These are phyloP conservation scores for Chaenodraco wilsoni DNA, from an alignment of 2,797 vertebrate species.

Conservation along the genomic window DNA sequence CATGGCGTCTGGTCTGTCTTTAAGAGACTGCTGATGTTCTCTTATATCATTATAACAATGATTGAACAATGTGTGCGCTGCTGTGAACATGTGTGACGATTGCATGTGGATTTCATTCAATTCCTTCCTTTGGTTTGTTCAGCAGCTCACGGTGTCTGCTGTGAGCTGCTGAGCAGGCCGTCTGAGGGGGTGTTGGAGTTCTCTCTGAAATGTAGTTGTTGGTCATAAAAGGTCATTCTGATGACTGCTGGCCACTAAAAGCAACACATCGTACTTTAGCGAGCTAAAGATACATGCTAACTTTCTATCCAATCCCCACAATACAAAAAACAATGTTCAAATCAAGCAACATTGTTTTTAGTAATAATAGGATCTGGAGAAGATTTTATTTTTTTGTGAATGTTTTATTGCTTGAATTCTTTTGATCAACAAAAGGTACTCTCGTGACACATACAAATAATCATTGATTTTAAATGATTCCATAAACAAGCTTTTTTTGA, in stretches of 20 bases:
- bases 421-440: conserved; percentile 33
- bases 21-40: too few species aligned
- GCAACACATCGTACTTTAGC: not conserved
- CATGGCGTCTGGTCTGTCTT: not conserved
- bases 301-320: not conserved
- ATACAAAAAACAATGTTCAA: not conserved
- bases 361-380: not conserved
- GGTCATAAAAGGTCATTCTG: too few species aligned
- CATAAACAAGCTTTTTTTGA: not conserved
- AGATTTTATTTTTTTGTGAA: not conserved
- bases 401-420: conserved; percentile 20
- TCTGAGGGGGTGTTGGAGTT: too few species aligned
- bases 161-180: too few species aligned
- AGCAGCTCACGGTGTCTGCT: too few species aligned
- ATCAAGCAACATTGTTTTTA: not conserved
- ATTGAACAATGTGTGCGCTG: too few species aligned
- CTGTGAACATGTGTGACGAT: too few species aligned
- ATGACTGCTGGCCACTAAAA: not conserved
- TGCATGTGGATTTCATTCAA: too few species aligned
- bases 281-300: too few species aligned
- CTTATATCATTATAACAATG: too few species aligned
- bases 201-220: too few species aligned
- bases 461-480: not conserved
- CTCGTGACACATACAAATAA: not conserved
- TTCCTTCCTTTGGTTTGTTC: too few species aligned